Evolutionary conservation across 2,888 invertebrate genomes (phyloP).

Genomic region (Stenodema calcarata): DNA sequence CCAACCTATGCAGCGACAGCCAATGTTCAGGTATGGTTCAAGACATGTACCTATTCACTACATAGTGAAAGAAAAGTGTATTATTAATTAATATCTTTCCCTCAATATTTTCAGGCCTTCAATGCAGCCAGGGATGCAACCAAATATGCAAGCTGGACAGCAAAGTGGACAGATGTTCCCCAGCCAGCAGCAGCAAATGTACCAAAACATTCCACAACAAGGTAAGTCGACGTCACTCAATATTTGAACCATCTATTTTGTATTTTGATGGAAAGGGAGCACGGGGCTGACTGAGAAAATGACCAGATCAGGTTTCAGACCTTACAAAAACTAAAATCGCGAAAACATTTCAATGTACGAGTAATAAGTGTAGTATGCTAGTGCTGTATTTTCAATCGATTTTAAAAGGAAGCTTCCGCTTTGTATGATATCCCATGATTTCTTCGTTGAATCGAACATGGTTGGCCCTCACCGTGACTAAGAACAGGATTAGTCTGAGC

Average conservation of each 20-base stretch:
- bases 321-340: too few relatives aligned
- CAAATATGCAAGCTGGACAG: slow-evolving; percentile 59
- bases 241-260: too few relatives aligned
- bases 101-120: neutral
- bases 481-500: too few relatives aligned
- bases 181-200: slow-evolving; percentile 59
- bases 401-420: too few relatives aligned
- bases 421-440: too few relatives aligned
- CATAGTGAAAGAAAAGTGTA: neutral
- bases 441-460: too few relatives aligned
- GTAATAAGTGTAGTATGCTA: too few relatives aligned
- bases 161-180: slow-evolving; percentile 59
- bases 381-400: too few relatives aligned
- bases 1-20: slow-evolving; percentile 62
- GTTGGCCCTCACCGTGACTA: too few relatives aligned
- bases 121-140: slow-evolving; percentile 56
- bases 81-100: neutral
- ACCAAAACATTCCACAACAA: slow-evolving; percentile 63
- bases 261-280: too few relatives aligned
- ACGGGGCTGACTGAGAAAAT: neutral
- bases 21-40: slow-evolving; percentile 61
- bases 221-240: slow-evolving; percentile 59
- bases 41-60: neutral
- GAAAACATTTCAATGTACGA: too few relatives aligned
- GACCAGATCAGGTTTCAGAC: neutral